A percentile compares a stretch with the other conserved stretches of the same genome.
phyloP scores from a whole-genome alignment of 2,797 vertebrate species.

The Vespertilio murinus region DNA sequence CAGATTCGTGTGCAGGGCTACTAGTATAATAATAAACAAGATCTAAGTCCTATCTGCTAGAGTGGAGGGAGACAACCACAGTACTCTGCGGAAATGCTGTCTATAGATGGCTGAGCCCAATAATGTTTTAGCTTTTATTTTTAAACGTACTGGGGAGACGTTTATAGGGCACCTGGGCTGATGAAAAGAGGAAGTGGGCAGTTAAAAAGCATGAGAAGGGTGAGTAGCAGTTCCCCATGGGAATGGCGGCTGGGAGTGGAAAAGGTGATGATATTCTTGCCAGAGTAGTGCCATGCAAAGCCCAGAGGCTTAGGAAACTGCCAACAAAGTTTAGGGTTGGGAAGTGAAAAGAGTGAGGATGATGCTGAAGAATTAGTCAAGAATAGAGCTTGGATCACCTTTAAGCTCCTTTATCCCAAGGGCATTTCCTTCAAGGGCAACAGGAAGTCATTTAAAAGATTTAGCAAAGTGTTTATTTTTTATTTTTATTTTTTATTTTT shows the following conservation, averaged over 20 bases:
- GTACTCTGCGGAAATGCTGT: neutral
- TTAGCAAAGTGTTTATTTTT: conserved; percentile 9
- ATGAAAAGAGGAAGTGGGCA: neutral
- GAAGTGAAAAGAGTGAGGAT: neutral
- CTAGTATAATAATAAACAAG: neutral
- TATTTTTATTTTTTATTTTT: no score
- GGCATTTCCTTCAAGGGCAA: neutral
- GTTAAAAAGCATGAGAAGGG: neutral
- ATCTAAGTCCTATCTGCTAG: neutral
- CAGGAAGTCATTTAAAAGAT: conserved; percentile 1
- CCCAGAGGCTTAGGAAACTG: neutral
- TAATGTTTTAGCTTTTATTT: no score
- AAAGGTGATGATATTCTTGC: neutral
- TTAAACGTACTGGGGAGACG: neutral
- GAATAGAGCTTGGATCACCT: neutral
- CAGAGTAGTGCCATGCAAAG: neutral
- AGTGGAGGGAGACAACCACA: neutral
- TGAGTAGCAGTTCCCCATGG: neutral
- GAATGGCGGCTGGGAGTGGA: neutral
- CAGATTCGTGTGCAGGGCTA: no score
- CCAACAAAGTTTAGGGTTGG: neutral
- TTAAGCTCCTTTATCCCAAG: neutral
- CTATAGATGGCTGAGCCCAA: neutral
- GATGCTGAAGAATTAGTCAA: neutral
- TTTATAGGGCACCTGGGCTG: neutral